A percentile compares a stretch with the other conserved stretches of the same genome.
phyloP scores from a whole-genome alignment of 2,888 invertebrate genomes.

The Osmoderma eremita region DNA sequence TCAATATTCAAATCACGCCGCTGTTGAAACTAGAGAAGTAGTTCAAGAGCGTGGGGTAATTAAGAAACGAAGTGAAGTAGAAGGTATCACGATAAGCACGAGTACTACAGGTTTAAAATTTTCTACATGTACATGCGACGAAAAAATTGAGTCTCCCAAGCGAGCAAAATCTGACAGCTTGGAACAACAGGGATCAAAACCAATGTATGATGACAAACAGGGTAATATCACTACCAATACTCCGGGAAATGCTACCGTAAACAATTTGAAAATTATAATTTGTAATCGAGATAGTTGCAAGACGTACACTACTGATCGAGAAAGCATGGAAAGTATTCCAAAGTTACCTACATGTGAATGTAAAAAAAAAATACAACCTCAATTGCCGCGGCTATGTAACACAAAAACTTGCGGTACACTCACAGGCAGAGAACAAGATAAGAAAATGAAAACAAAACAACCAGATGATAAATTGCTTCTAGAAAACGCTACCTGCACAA shows the following conservation, averaged over 20 bases:
- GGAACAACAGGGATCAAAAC: background rate
- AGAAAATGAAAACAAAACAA: background rate
- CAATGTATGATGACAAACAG: background rate
- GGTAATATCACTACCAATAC: background rate
- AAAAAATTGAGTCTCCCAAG: background rate
- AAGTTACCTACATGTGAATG: constrained; percentile 20
- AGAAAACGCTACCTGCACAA: constrained; percentile 29
- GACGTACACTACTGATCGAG: constrained; percentile 8
- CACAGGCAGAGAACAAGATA: background rate
- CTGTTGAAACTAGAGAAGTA: too few species aligned
- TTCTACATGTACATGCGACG: constrained; percentile 15
- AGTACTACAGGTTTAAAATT: constrained; percentile 22
- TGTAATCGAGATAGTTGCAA: constrained; percentile 27
- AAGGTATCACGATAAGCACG: background rate
- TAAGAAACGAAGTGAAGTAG: background rate
- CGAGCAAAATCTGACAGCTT: background rate
- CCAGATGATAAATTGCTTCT: constrained; percentile 10
- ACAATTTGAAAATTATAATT: constrained; percentile 30
- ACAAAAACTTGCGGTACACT: background rate
- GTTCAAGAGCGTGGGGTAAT: too few species aligned
- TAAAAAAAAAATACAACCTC: background rate
- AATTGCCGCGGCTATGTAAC: constrained; percentile 5
- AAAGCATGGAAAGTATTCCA: constrained; percentile 1
- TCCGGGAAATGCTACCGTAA: constrained; percentile 6
- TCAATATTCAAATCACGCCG: too few species aligned